phyloP scores from a whole-genome alignment of 2,113 vertebrate species.

The Hystrix cristata region DNA sequence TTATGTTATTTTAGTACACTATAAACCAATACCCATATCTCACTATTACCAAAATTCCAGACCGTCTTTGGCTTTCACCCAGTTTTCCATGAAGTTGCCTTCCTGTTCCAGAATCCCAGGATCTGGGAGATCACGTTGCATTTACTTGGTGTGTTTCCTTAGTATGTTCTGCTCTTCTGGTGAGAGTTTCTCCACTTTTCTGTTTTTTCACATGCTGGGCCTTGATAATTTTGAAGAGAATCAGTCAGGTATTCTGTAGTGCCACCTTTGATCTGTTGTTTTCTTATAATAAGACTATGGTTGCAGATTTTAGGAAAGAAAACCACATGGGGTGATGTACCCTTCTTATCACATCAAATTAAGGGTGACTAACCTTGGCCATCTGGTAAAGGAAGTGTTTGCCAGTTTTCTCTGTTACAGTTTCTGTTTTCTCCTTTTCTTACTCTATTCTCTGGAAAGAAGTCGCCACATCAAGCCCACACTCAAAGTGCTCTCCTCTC shows the following conservation, averaged over 20 bases:
- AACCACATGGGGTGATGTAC: neutral
- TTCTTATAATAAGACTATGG: neutral
- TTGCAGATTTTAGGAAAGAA: slow-evolving; percentile 1
- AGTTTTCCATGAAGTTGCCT: neutral
- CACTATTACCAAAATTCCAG: neutral
- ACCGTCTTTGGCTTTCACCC: neutral
- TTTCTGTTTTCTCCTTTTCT: neutral
- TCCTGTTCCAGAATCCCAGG: neutral
- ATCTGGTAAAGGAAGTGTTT: neutral
- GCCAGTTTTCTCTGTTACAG: neutral
- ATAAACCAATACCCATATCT: neutral
- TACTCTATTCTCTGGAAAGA: neutral
- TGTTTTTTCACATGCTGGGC: slow-evolving; percentile 1
- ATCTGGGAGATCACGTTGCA: neutral
- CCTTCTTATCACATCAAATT: neutral
- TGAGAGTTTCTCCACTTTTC: neutral
- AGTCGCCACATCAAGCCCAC: neutral
- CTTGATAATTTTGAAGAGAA: slow-evolving; percentile 10
- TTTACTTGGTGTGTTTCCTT: neutral
- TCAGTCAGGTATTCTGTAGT: neutral
- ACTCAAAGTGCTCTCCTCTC: neutral
- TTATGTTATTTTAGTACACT: neutral
- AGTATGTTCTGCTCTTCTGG: neutral
- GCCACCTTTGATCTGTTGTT: neutral
- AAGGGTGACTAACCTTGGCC: neutral